These are phyloP conservation scores for Thamnaconus septentrionalis DNA, from an alignment of 2,113 vertebrate genomes.

Conservation along the genomic window DNA sequence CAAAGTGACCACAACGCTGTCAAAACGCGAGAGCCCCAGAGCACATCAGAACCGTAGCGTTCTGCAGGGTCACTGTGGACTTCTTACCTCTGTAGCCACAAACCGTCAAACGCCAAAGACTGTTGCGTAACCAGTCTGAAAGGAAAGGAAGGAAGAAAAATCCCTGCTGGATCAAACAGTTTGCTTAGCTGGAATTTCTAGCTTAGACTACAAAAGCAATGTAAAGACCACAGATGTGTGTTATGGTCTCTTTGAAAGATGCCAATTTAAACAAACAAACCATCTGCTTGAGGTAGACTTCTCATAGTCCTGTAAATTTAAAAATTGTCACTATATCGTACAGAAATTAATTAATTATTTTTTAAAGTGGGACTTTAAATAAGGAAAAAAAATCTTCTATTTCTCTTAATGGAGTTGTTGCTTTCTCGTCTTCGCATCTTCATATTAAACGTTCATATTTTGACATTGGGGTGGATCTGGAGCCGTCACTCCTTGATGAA, in stretches of 20 bases:
- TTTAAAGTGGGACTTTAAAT: no score
- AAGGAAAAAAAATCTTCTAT: no score
- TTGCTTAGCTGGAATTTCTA: not conserved
- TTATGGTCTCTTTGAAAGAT: slow-evolving; percentile 42
- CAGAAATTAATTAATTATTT: no score
- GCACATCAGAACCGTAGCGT: slow-evolving; percentile 34
- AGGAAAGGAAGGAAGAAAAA: no score
- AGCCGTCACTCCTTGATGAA: slow-evolving; percentile 1
- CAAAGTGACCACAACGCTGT: slow-evolving; percentile 45
- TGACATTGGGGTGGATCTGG: not conserved
- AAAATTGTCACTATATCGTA: slow-evolving; percentile 1
- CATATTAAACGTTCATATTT: no score
- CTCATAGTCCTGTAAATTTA: slow-evolving; percentile 31
- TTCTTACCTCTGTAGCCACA: slow-evolving; percentile 1
- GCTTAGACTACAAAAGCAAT: no score
- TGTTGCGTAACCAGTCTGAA: no score
- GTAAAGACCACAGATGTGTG: not conserved
- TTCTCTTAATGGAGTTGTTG: no score
- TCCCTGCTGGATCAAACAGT: no score
- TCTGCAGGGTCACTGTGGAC: slow-evolving; percentile 35
- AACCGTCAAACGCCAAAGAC: no score
- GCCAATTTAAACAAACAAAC: not conserved
- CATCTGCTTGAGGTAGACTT: slow-evolving; percentile 16
- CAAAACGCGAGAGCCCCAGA: slow-evolving; percentile 47
- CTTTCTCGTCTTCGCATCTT: no score